Conservation (phyloP, 1,140 invertebrate species). For the Acyrthosiphon pisum region DNA sequence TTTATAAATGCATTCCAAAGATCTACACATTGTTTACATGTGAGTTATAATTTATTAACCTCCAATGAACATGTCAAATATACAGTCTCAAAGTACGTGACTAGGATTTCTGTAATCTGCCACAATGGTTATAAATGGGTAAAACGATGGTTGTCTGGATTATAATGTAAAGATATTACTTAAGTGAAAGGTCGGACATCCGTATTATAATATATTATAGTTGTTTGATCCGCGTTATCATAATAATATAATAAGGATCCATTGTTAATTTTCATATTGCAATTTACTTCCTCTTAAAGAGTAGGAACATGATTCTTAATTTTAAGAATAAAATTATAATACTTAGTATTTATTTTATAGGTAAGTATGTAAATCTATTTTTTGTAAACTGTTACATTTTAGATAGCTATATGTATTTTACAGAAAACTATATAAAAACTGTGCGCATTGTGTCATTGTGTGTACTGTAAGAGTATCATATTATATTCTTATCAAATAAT, state of each 20-base stretch:
- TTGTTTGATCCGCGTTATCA: background rate
- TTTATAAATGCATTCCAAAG: background rate
- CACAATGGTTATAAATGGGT: background rate
- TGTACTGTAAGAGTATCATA: background rate
- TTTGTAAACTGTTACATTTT: background rate
- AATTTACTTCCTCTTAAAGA: background rate
- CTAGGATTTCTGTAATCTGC: background rate
- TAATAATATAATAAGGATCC: background rate
- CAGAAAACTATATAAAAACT: background rate
- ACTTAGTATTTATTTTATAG: background rate
- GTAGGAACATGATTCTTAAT: background rate
- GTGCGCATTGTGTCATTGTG: background rate
- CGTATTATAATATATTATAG: background rate
- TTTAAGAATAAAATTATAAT: background rate
- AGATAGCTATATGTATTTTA: background rate
- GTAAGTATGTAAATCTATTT: background rate
- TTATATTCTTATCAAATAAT: background rate
- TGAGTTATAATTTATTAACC: background rate
- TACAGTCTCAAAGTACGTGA: background rate
- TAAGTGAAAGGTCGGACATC: background rate
- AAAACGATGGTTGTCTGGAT: background rate
- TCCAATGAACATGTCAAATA: constrained; percentile 8
- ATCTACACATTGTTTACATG: constrained; percentile 6
- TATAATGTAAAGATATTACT: background rate
- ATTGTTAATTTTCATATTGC: background rate